Evolutionary conservation across 2,888 invertebrate genomes (phyloP).

Genomic region (Drosophila dives): DNA sequence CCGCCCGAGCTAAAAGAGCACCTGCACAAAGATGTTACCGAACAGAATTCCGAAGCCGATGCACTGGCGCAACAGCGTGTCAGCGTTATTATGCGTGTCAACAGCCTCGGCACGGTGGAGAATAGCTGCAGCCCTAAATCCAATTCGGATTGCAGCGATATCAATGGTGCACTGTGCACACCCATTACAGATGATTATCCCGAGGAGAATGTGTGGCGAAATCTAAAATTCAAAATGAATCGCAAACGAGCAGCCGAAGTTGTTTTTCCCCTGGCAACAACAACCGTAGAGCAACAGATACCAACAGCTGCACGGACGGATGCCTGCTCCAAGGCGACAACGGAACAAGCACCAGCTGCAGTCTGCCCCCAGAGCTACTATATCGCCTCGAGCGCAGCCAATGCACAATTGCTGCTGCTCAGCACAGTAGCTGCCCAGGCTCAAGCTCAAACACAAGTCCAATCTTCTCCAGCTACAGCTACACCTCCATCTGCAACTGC

Average conservation of each 20-base stretch:
- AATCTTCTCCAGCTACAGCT: conserved; percentile 1
- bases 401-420: conserved; percentile 46
- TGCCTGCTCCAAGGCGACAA: conserved; percentile 7
- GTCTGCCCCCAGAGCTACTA: conserved; percentile 76
- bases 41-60: conserved; percentile 40
- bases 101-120: conserved; percentile 90
- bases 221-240: conserved; percentile 85
- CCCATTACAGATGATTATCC: conserved; percentile 76
- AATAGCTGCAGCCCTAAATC: conserved; percentile 59
- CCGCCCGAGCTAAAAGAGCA: conserved; percentile 85
- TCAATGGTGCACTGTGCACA: conserved; percentile 27
- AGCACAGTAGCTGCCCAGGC: conserved; percentile 57
- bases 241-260: conserved; percentile 76
- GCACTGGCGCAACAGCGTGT: conserved; percentile 84
- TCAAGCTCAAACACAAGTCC: conserved; percentile 7
- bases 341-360: conserved; percentile 7
- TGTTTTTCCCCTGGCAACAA: conserved; percentile 29
- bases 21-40: conserved; percentile 81
- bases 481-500: conserved; percentile 4
- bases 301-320: conserved; percentile 29
- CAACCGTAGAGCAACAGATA: conserved; percentile 1
- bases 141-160: conserved; percentile 24
- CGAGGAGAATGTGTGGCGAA: conserved; percentile 83
- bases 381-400: conserved; percentile 59
- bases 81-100: conserved; percentile 94